These are phyloP conservation scores for Neodiprion virginianus DNA, from an alignment of 1,140 invertebrate genomes.

Conservation along the genomic window DNA sequence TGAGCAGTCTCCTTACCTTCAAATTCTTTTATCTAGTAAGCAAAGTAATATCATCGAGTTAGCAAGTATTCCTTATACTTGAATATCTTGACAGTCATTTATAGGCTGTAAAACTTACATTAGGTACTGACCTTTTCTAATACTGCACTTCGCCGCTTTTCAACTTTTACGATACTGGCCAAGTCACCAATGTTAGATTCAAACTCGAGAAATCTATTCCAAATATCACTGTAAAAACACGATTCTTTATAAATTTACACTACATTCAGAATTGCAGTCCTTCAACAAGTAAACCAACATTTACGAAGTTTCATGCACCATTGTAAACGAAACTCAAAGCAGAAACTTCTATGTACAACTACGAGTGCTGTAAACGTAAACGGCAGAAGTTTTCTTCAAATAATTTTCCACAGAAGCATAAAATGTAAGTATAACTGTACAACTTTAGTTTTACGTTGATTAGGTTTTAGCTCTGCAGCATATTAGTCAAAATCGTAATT, in stretches of 20 bases:
- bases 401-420: no score
- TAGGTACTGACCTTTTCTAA: slow-evolving; percentile 79
- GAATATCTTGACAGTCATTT: not conserved
- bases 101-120: no score
- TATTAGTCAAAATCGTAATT: no score
- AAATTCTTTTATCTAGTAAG: slow-evolving; percentile 87
- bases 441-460: no score
- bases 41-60: slow-evolving; percentile 26
- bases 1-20: slow-evolving; percentile 96
- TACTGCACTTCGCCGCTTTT: slow-evolving; percentile 88
- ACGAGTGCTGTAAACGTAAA: no score
- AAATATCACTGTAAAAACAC: slow-evolving; percentile 82
- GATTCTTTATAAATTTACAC: not conserved
- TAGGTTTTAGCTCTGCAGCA: no score
- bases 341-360: no score
- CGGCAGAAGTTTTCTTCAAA: no score
- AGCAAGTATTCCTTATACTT: not conserved
- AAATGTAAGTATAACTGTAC: no score
- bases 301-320: no score
- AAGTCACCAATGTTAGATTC: slow-evolving; percentile 98
- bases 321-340: no score
- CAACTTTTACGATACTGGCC: slow-evolving; percentile 97
- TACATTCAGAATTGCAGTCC: not conserved
- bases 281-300: no score
- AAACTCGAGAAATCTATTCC: slow-evolving; percentile 98